phyloP scores from a whole-genome alignment of 1,140 invertebrate species.

The Drosophila mauritiana region DNA sequence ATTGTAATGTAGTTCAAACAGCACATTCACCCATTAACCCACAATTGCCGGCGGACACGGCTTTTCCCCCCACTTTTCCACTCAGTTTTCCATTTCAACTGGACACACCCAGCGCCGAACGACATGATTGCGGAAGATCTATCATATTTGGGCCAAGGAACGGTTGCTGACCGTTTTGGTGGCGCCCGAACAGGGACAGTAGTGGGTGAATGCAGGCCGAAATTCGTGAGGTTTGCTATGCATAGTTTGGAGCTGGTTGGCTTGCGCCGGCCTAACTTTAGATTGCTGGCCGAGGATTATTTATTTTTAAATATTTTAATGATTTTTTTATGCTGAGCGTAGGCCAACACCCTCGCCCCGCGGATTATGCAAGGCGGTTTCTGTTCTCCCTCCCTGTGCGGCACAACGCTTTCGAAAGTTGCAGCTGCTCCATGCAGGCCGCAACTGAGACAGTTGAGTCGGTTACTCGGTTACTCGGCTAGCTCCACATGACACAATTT shows the following conservation, averaged over 20 bases:
- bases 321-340: slow-evolving; percentile 57
- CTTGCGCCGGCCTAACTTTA: slow-evolving; percentile 48
- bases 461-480: slow-evolving; percentile 49
- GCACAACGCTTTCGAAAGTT: slow-evolving; percentile 73
- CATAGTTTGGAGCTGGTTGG: background rate
- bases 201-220: slow-evolving; percentile 31
- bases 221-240: slow-evolving; percentile 63
- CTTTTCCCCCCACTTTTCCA: slow-evolving; percentile 20
- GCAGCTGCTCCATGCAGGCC: slow-evolving; percentile 41
- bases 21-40: slow-evolving; percentile 81
- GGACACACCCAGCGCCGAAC: slow-evolving; percentile 37
- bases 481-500: slow-evolving; percentile 77
- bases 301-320: slow-evolving; percentile 78
- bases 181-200: slow-evolving; percentile 7
- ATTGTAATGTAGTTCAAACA: slow-evolving; percentile 72
- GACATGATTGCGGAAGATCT: slow-evolving; percentile 55
- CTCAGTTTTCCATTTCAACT: slow-evolving; percentile 52
- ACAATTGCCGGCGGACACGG: slow-evolving; percentile 62
- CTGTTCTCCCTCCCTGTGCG: slow-evolving; percentile 46
- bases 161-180: slow-evolving; percentile 6
- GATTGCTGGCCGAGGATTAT: slow-evolving; percentile 65
- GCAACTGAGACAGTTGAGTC: slow-evolving; percentile 36
- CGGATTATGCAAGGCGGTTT: slow-evolving; percentile 63
- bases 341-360: slow-evolving; percentile 71
- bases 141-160: slow-evolving; percentile 47